Conservation (phyloP, 2,888 invertebrate genomes). For the Xestia c-nigrum region DNA sequence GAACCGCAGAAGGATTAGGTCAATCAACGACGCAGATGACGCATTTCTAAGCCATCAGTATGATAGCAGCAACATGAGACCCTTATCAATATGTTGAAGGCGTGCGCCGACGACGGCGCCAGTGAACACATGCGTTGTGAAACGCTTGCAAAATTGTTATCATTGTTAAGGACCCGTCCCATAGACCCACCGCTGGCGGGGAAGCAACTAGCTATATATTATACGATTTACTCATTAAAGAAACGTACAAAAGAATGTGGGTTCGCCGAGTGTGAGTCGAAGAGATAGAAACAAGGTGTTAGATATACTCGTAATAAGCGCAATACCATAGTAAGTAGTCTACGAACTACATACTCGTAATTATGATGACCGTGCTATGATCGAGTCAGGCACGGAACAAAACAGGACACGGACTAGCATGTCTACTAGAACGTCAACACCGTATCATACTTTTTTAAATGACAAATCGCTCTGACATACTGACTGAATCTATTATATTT, state of each 20-base stretch:
- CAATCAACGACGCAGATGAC: not conserved
- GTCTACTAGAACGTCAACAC: too few species aligned
- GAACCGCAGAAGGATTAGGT: not conserved
- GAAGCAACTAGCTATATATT: not conserved
- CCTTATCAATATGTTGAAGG: constrained; percentile 51
- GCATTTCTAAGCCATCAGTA: constrained; percentile 50
- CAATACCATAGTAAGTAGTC: too few species aligned
- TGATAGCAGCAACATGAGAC: constrained; percentile 31
- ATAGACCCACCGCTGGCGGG: not conserved
- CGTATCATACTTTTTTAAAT: too few species aligned
- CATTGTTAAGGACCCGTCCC: constrained; percentile 49
- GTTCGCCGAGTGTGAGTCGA: too few species aligned
- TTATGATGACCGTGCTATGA: too few species aligned
- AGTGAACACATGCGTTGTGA: constrained; percentile 34
- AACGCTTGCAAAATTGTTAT: constrained; percentile 64
- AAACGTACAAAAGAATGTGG: not conserved
- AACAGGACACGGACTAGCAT: too few species aligned
- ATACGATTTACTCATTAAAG: not conserved
- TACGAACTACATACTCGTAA: too few species aligned
- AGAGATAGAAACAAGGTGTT: too few species aligned
- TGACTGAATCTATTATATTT: too few species aligned
- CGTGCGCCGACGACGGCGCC: constrained; percentile 26
- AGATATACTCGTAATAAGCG: too few species aligned
- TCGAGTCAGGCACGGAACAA: too few species aligned
- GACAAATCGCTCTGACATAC: too few species aligned